These are phyloP conservation scores for Bambusicola thoracicus DNA, from an alignment of 2,113 vertebrate species.

Conservation along the genomic window DNA sequence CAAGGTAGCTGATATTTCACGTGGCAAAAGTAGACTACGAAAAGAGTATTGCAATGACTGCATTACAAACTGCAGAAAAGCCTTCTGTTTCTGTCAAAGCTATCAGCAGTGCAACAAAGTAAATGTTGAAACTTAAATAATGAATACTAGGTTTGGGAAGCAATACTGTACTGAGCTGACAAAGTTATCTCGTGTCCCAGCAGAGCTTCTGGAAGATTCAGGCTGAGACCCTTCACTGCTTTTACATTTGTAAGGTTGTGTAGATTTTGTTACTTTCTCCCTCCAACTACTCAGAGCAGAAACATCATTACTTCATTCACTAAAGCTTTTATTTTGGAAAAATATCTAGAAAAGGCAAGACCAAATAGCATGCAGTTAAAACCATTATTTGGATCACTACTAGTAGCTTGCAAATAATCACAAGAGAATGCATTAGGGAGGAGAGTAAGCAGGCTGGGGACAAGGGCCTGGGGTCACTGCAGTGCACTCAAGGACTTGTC, in stretches of 20 bases:
- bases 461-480: not conserved
- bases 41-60: not conserved
- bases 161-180: not conserved
- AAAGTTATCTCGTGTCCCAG: not conserved
- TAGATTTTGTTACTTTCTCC: not conserved
- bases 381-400: not conserved
- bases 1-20: not conserved
- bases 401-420: not conserved
- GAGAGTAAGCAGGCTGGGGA: not conserved
- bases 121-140: not conserved
- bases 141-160: not conserved
- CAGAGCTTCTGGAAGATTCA: not conserved
- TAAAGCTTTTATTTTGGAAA: constrained; percentile 1
- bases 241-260: not conserved
- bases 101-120: not conserved
- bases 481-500: not conserved
- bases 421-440: not conserved
- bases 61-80: not conserved
- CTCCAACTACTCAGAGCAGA: not conserved
- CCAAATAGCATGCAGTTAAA: not conserved
- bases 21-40: not conserved
- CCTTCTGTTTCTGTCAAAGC: not conserved
- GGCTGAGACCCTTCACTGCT: not conserved
- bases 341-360: not conserved
- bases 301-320: not conserved